Base-by-base conservation (phyloP, 1,140 invertebrate genomes). In the Drosophila burlai region DNA sequence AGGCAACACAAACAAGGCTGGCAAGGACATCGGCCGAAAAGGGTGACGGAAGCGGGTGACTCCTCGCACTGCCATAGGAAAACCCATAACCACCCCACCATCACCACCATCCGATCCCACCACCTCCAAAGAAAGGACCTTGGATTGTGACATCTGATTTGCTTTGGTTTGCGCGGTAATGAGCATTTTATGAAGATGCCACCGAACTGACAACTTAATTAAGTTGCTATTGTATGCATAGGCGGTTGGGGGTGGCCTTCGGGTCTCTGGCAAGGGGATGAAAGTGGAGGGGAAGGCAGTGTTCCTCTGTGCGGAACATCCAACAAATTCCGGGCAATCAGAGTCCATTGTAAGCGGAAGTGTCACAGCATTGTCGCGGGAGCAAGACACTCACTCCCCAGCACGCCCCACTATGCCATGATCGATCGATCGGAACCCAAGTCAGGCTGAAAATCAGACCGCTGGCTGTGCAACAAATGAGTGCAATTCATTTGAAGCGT, bases 181-280 rank as follows among this genome's bases (percentile, higher is more conserved):
- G 82, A 84, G 78, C 73, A 75, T 84, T 84, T 84, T 84, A 84
- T 84, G 78, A 81, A 80, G 81, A 84, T 83, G 77, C 81, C 83
- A 54, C 76, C 61, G 43, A 67, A 62, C 74, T 84, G 84, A 89
- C 84, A 90, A 84, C 84, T 84, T 89, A 89, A 89, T 89, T 89
- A 89, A 89, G 84, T 84, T 84, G 86, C 87, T 76, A 89, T 85
- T 85, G 79, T 81, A 46, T 74, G 68, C 74, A 69, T 26, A 34
- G 71, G 69, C 55, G 46, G 65, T 63, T 50, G 46, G 46, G 54
- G 74, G 64, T 26, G 75, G 64, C 52, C 36, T 31, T 68, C 13
- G 29, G 15, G 9, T 21, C 29, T 11, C 49, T 8, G 34, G 21
- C 4, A 8, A 3, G 61, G 65, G 36, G 16, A n/a, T 67, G 40